phyloP scores from a whole-genome alignment of 2,113 vertebrate species.

The Mirounga angustirostris region DNA sequence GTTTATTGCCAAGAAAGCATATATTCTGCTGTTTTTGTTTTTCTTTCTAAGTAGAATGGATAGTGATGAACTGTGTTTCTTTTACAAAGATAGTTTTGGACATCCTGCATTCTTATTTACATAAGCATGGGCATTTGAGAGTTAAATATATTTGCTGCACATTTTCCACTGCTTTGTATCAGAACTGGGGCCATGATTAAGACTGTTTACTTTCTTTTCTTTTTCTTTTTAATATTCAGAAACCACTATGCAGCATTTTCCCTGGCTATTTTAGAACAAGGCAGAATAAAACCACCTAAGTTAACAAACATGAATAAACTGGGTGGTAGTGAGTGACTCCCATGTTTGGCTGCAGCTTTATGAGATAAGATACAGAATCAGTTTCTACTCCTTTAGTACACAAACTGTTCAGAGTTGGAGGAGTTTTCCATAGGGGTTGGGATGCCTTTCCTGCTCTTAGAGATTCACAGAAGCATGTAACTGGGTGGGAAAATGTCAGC shows the following conservation, averaged over 20 bases:
- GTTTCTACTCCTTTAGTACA: neutral
- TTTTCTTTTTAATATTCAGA: neutral
- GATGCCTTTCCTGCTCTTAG: neutral
- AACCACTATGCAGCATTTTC: neutral
- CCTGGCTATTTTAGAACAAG: neutral
- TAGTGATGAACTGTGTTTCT: neutral
- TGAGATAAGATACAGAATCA: accelerated
- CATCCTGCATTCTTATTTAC: neutral
- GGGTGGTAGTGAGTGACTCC: neutral
- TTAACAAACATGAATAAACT: neutral
- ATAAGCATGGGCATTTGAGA: neutral
- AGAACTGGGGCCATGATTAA: neutral
- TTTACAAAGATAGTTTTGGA: neutral
- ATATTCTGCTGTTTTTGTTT: neutral
- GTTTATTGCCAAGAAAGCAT: neutral
- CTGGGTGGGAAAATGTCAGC: neutral
- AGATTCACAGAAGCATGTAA: neutral
- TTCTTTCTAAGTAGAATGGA: neutral
- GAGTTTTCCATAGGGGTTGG: neutral
- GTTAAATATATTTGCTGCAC: neutral
- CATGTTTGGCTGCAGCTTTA: neutral
- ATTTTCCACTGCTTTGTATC: neutral
- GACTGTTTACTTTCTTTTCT: neutral
- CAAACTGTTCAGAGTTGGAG: neutral
- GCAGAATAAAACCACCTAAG: neutral